Percentiles rank a stretch among this genome's conserved stretches.
Conservation (phyloP, 1,140 invertebrate species). For the Harlomillsia oculata region DNA sequence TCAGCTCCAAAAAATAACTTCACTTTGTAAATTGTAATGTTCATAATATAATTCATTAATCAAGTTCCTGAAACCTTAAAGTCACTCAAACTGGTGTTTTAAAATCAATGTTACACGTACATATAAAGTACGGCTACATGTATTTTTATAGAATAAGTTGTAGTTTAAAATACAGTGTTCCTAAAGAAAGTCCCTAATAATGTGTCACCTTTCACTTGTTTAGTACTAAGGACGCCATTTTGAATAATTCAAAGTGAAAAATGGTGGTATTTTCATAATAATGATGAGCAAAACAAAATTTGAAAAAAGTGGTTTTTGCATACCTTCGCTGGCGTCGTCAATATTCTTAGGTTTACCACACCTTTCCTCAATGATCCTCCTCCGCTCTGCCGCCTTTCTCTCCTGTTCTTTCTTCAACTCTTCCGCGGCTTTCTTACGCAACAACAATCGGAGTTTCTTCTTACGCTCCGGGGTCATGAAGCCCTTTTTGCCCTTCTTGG, state of each 20-base stretch:
- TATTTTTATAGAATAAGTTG: too few species aligned
- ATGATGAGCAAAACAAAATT: neutral
- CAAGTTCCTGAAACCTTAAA: too few species aligned
- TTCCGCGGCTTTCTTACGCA: slow-evolving; percentile 99
- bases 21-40: too few species aligned
- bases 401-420: slow-evolving; percentile 99
- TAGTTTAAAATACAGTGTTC: too few species aligned
- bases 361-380: slow-evolving; percentile 90
- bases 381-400: slow-evolving; percentile 93
- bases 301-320: slow-evolving; percentile 8
- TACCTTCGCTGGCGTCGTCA: slow-evolving; percentile 81
- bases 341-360: slow-evolving; percentile 81
- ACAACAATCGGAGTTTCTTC: slow-evolving; percentile 93
- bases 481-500: slow-evolving; percentile 93
- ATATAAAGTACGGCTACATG: too few species aligned
- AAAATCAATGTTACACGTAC: too few species aligned
- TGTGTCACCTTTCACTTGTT: too few species aligned
- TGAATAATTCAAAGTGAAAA: neutral
- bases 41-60: too few species aligned
- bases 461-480: slow-evolving; percentile 98
- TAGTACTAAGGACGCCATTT: neutral
- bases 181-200: too few species aligned
- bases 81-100: too few species aligned
- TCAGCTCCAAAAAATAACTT: too few species aligned
- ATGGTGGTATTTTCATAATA: too few species aligned